A percentile compares a stretch with the other conserved stretches of the same genome.
These are phyloP conservation scores for Ischnus inquisitorius DNA, from an alignment of 2,888 invertebrate species.

Conservation along the genomic window DNA sequence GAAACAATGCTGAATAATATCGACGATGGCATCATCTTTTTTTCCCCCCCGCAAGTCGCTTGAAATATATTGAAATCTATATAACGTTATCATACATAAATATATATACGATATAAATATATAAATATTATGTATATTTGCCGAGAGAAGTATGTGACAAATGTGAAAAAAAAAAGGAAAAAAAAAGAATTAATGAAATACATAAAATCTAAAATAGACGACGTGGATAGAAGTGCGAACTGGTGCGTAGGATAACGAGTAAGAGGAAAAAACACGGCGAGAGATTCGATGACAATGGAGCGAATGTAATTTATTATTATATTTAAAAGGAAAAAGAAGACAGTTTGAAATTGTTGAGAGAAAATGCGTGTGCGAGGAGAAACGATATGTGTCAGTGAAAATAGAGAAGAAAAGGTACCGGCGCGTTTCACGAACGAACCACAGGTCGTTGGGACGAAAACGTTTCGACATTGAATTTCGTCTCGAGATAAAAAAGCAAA, in stretches of 20 bases:
- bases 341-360: background rate
- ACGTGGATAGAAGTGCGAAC: background rate
- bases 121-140: slow-evolving; percentile 34
- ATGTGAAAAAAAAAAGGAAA: slow-evolving; percentile 1
- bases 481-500: background rate
- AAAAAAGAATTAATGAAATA: too few species aligned
- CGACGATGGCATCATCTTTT: background rate
- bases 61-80: slow-evolving; percentile 23
- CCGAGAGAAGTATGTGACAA: slow-evolving; percentile 25
- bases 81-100: slow-evolving; percentile 26
- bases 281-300: background rate
- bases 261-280: background rate
- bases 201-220: slow-evolving; percentile 11
- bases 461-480: slow-evolving; percentile 13
- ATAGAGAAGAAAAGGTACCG: background rate
- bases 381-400: background rate
- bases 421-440: slow-evolving; percentile 35
- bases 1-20: background rate
- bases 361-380: background rate
- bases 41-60: slow-evolving; percentile 24
- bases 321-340: background rate
- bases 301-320: slow-evolving; percentile 34
- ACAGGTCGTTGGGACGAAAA: background rate
- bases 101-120: slow-evolving; percentile 25
- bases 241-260: background rate